Evolutionary conservation across 1,140 invertebrate species (phyloP).

Genomic region (Pseudomyrmex dendroicus): DNA sequence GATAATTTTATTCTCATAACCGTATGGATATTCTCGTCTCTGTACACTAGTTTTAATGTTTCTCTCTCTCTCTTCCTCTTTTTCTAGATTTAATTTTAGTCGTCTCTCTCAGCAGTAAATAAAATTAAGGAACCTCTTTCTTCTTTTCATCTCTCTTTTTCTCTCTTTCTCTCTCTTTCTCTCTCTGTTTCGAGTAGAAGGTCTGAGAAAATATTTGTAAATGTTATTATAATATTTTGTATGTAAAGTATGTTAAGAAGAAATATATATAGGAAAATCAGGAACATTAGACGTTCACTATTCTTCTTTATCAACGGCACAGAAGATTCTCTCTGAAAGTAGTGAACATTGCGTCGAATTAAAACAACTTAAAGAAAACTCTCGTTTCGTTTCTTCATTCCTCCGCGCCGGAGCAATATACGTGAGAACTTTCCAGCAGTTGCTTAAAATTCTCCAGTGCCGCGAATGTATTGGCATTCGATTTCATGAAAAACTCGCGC

Average conservation of each 20-base stretch:
- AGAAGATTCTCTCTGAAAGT: neutral
- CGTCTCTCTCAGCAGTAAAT: too few relatives aligned
- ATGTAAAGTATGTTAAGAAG: too few relatives aligned
- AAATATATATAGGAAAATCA: too few relatives aligned
- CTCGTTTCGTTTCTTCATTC: slow-evolving; percentile 11
- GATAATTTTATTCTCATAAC: slow-evolving; percentile 23
- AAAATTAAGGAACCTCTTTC: too few relatives aligned
- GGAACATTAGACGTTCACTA: neutral
- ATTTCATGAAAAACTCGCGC: slow-evolving; percentile 52
- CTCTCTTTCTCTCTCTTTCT: too few relatives aligned
- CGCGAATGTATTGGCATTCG: slow-evolving; percentile 59
- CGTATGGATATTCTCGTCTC: neutral
- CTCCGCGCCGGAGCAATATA: slow-evolving; percentile 6
- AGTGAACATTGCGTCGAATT: slow-evolving; percentile 26
- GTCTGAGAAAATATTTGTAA: too few relatives aligned
- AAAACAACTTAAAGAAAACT: slow-evolving; percentile 57
- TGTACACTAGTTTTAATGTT: too few relatives aligned
- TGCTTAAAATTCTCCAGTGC: slow-evolving; percentile 53
- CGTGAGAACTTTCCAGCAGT: slow-evolving; percentile 60
- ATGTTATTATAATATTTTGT: too few relatives aligned
- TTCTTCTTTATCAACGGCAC: neutral
- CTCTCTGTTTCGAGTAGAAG: too few relatives aligned
- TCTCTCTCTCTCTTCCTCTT: too few relatives aligned
- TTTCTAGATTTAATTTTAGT: too few relatives aligned
- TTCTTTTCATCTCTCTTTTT: too few relatives aligned